These are phyloP conservation scores for Palloptera scutellata DNA, from an alignment of 2,888 invertebrate genomes.

Conservation along the genomic window DNA sequence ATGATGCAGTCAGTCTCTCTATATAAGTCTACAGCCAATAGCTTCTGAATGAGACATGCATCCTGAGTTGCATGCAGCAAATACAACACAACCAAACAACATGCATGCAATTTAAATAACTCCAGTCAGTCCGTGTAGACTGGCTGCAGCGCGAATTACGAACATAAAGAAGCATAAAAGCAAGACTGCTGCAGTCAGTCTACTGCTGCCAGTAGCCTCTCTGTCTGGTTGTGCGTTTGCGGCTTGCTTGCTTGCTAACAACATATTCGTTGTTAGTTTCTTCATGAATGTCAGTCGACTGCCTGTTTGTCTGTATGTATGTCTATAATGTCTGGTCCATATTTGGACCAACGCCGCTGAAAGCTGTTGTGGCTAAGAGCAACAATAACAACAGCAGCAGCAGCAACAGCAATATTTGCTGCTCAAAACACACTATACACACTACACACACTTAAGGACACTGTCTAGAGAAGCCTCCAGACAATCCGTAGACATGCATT, in stretches of 20 bases:
- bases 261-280: no score
- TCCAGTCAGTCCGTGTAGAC: conserved; percentile 1
- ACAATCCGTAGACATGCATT: conserved; percentile 61
- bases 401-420: conserved; percentile 44
- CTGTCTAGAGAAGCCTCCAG: conserved; percentile 47
- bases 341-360: background rate
- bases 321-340: background rate
- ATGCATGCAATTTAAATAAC: conserved; percentile 56
- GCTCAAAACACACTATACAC: conserved; percentile 36
- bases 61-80: conserved; percentile 11
- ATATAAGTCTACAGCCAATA: conserved; percentile 37
- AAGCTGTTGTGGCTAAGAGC: no score
- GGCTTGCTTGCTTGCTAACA: background rate
- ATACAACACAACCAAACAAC: conserved; percentile 28
- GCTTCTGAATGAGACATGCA: conserved; percentile 35
- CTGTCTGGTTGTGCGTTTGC: background rate
- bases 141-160: no score
- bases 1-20: conserved; percentile 22
- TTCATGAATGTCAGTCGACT: no score
- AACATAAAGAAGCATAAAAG: no score
- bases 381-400: conserved; percentile 30
- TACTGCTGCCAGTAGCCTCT: background rate
- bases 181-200: no score
- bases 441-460: conserved; percentile 23
- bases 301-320: no score